Evolutionary conservation across 2,888 invertebrate species (phyloP).

Genomic region (Eilema caniola): DNA sequence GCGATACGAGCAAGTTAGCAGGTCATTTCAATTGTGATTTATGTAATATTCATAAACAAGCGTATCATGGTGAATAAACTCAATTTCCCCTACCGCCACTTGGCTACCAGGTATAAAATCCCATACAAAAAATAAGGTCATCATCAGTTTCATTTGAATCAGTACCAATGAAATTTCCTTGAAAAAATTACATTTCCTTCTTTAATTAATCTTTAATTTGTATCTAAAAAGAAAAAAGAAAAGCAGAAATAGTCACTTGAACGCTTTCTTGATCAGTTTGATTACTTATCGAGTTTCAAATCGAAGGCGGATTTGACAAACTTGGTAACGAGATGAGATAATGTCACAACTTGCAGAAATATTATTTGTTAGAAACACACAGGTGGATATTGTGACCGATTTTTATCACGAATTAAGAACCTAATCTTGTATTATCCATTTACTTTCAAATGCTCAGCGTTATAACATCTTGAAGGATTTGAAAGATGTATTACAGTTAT

Average conservation of each 20-base stretch:
- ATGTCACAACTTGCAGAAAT: slow-evolving; percentile 60
- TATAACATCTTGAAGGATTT: too few species aligned
- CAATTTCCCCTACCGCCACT: too few species aligned
- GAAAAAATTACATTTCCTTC: too few species aligned
- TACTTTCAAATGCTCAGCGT: background rate
- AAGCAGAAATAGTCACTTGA: slow-evolving; percentile 26
- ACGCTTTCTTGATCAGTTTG: slow-evolving; percentile 24
- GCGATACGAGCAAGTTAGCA: too few species aligned
- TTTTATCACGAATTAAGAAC: background rate
- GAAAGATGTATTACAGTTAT: background rate
- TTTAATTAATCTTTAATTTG: background rate
- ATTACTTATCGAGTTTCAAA: slow-evolving; percentile 42
- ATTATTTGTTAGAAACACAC: slow-evolving; percentile 57
- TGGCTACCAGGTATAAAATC: too few species aligned
- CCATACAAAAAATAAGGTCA: too few species aligned
- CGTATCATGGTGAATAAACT: too few species aligned
- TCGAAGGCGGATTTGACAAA: slow-evolving; percentile 57
- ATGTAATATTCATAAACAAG: too few species aligned
- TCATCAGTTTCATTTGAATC: background rate
- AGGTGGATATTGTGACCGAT: slow-evolving; percentile 12
- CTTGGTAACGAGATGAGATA: slow-evolving; percentile 65
- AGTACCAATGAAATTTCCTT: background rate
- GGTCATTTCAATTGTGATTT: too few species aligned
- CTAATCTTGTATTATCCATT: background rate
- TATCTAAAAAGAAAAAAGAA: slow-evolving; percentile 14